These are phyloP conservation scores for Lutjanus erythropterus DNA, from an alignment of 2,113 vertebrate species.

Conservation along the genomic window DNA sequence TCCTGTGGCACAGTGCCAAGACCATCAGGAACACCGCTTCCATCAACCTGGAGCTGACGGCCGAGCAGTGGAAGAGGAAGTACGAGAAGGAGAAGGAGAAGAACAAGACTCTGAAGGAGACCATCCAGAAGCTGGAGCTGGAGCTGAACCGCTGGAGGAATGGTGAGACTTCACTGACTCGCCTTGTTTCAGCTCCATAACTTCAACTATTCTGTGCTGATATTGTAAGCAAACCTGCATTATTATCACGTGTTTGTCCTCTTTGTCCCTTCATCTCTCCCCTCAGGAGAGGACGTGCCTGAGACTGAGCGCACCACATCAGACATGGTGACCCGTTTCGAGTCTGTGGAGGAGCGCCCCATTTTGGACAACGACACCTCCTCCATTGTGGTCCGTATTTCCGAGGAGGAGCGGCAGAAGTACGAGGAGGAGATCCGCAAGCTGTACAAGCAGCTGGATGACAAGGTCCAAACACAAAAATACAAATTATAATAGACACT, in stretches of 20 bases:
- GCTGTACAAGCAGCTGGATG: slow-evolving; percentile 95
- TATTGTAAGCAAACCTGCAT: background rate
- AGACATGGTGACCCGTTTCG: slow-evolving; percentile 79
- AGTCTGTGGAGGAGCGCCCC: slow-evolving; percentile 83
- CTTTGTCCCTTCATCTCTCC: background rate
- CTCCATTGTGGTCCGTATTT: slow-evolving; percentile 95
- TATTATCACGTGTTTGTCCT: background rate
- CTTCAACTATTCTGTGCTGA: background rate
- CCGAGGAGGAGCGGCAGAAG: slow-evolving; percentile 93
- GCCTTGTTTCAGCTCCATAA: background rate
- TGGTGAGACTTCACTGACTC: slow-evolving; percentile 77
- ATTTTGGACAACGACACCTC: slow-evolving; percentile 89
- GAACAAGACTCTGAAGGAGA: slow-evolving; percentile 90
- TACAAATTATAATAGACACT: background rate
- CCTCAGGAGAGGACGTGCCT: slow-evolving; percentile 89
- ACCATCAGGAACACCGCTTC: slow-evolving; percentile 94
- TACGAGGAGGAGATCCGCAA: slow-evolving; percentile 97
- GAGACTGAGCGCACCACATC: slow-evolving; percentile 88
- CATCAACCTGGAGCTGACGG: slow-evolving; percentile 94
- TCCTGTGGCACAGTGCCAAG: slow-evolving; percentile 86
- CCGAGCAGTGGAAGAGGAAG: slow-evolving; percentile 97
- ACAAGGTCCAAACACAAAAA: slow-evolving; percentile 87
- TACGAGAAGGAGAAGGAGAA: slow-evolving; percentile 96
- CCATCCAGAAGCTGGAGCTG: slow-evolving; percentile 87
- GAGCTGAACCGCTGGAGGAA: slow-evolving; percentile 91